Percentiles rank a stretch among this genome's conserved stretches.
phyloP scores from a whole-genome alignment of 1,140 invertebrate species.

The Paralvinella palmiformis region DNA sequence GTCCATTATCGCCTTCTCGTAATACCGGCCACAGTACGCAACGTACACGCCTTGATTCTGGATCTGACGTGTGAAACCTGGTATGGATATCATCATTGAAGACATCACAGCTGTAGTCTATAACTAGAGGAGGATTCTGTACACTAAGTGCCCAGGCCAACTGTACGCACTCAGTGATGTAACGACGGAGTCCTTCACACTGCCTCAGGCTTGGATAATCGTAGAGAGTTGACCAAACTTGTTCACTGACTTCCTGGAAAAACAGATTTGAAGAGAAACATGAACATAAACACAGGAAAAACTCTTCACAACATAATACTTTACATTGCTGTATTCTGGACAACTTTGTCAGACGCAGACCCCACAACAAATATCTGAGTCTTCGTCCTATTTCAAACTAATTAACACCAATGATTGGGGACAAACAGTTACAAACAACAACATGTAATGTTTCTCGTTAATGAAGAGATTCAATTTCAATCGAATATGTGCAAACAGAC shows the following conservation, averaged over 20 bases:
- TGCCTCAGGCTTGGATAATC: constrained; percentile 67
- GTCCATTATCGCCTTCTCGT: constrained; percentile 57
- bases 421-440: too few relatives aligned
- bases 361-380: too few relatives aligned
- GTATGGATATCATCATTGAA: constrained; percentile 60
- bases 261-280: not conserved
- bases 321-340: not conserved
- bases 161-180: constrained; percentile 60
- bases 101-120: constrained; percentile 57
- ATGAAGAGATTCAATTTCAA: too few relatives aligned
- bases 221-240: constrained; percentile 65
- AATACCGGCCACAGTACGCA: constrained; percentile 69
- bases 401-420: too few relatives aligned
- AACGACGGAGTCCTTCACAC: constrained; percentile 59
- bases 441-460: too few relatives aligned
- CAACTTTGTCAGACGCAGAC: not conserved
- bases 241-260: constrained; percentile 59
- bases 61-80: constrained; percentile 61
- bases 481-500: too few relatives aligned
- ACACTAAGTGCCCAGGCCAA: constrained; percentile 59
- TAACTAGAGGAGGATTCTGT: constrained; percentile 52
- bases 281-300: not conserved
- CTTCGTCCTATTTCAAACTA: too few relatives aligned
- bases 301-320: not conserved
- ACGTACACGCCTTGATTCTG: constrained; percentile 56